phyloP scores from a whole-genome alignment of 2,797 vertebrate genomes.

The Aplochiton taeniatus region DNA sequence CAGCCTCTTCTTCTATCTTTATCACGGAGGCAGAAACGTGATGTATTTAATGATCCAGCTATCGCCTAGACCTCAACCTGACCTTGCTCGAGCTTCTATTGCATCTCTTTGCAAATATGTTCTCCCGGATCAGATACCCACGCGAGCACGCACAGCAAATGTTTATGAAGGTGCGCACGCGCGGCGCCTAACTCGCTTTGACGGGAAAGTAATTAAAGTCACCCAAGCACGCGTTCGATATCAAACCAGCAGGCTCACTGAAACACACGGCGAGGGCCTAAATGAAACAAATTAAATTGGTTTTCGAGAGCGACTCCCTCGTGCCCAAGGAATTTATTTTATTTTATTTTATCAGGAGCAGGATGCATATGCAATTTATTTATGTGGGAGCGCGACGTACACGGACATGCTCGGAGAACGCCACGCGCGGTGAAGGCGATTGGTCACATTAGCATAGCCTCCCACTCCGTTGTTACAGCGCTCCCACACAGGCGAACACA shows the following conservation, averaged over 20 bases:
- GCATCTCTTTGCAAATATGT: neutral
- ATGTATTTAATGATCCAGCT: too few relatives aligned
- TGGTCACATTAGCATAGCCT: constrained; percentile 3
- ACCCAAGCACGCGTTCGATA: constrained; percentile 49
- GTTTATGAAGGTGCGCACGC: constrained; percentile 48
- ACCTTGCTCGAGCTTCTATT: neutral
- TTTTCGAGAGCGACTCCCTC: constrained; percentile 47
- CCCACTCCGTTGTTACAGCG: constrained; percentile 15
- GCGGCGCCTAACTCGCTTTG: constrained; percentile 51
- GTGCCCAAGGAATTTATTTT: constrained; percentile 29
- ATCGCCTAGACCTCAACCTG: too few relatives aligned
- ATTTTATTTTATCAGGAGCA: constrained; percentile 20
- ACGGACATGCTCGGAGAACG: neutral
- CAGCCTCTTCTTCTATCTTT: too few relatives aligned
- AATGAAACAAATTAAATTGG: constrained; percentile 61
- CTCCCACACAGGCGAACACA: constrained; percentile 14
- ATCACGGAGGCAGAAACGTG: too few relatives aligned
- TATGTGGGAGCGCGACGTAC: constrained; percentile 17
- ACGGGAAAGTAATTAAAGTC: constrained; percentile 64
- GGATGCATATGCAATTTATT: constrained; percentile 41
- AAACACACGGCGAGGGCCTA: constrained; percentile 29
- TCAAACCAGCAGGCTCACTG: constrained; percentile 32
- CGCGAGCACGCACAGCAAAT: constrained; percentile 24
- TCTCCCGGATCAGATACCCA: neutral
- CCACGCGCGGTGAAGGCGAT: too few relatives aligned